Conservation (phyloP, 2,113 vertebrate genomes). For the Pituophis catenifer region DNA sequence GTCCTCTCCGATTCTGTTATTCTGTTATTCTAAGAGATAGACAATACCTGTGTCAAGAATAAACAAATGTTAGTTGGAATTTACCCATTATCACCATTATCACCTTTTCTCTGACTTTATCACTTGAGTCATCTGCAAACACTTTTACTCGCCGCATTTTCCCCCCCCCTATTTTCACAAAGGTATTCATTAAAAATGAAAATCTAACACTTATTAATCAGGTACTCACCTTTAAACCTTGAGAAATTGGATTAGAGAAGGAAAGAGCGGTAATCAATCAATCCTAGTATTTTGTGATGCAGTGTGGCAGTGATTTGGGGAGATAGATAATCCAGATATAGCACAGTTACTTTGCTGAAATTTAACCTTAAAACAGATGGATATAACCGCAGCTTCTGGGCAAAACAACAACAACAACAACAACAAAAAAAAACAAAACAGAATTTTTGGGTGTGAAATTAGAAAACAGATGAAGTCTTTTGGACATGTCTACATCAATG, state of each 20-base stretch:
- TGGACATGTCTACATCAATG: neutral
- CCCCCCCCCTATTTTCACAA: neutral
- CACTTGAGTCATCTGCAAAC: neutral
- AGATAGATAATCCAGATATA: neutral
- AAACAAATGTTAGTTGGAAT: neutral
- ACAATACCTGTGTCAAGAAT: neutral
- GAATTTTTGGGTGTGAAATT: neutral
- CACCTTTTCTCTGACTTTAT: neutral
- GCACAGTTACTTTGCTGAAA: neutral
- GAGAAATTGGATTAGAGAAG: neutral
- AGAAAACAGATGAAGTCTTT: neutral
- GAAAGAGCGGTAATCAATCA: neutral
- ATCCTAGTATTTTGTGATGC: neutral
- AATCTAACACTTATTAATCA: neutral
- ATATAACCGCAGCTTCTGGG: neutral
- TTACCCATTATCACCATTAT: neutral
- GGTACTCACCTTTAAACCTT: neutral
- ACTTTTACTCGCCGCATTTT: neutral
- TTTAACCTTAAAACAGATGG: neutral
- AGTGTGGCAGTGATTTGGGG: neutral
- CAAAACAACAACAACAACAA: neutral
- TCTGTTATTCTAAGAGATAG: neutral
- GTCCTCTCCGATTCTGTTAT: no score
- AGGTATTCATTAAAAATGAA: neutral
- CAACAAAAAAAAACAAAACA: no score